These are phyloP conservation scores for Drosophila paranaensis DNA, from an alignment of 2,888 invertebrate genomes.

Conservation along the genomic window DNA sequence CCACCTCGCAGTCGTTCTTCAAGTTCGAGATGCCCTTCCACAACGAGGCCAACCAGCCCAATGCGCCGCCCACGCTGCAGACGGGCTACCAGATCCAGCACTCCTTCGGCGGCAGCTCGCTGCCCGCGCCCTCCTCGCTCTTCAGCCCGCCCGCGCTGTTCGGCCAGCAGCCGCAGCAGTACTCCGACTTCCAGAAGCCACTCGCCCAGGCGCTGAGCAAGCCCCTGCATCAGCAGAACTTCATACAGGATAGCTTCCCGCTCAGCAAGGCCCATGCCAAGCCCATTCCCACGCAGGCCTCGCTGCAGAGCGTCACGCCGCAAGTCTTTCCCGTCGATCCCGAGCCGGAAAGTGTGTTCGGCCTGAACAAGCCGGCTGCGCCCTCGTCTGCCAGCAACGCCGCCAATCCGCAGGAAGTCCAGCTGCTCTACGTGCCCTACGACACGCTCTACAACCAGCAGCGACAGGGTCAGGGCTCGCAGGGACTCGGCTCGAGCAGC, in stretches of 20 bases:
- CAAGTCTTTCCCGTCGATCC: constrained; percentile 76
- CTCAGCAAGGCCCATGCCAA: constrained; percentile 72
- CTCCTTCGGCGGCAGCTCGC: constrained; percentile 65
- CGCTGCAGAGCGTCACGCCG: constrained; percentile 75
- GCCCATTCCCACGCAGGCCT: constrained; percentile 72
- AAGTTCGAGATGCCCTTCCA: constrained; percentile 84
- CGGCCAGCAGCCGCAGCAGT: constrained; percentile 77
- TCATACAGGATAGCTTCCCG: constrained; percentile 77
- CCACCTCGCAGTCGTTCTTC: constrained; percentile 84
- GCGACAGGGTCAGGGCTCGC: constrained; percentile 50
- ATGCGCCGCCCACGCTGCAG: constrained; percentile 79
- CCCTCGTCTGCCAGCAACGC: constrained; percentile 50
- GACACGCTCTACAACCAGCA: constrained; percentile 88
- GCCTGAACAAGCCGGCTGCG: constrained; percentile 64
- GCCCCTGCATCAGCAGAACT: constrained; percentile 81
- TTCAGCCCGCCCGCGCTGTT: constrained; percentile 80
- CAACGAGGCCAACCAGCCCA: constrained; percentile 51
- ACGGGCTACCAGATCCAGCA: constrained; percentile 84
- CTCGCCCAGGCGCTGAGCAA: constrained; percentile 73
- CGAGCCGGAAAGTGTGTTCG: constrained; percentile 66
- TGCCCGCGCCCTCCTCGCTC: constrained; percentile 75
- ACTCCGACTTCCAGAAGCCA: constrained; percentile 79
- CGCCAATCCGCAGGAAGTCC: constrained; percentile 88
- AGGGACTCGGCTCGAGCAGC: constrained; percentile 36
- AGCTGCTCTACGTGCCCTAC: constrained; percentile 92